These are phyloP conservation scores for Caenorhabditis angaria DNA, from an alignment of 2,888 invertebrate genomes.

Conservation along the genomic window DNA sequence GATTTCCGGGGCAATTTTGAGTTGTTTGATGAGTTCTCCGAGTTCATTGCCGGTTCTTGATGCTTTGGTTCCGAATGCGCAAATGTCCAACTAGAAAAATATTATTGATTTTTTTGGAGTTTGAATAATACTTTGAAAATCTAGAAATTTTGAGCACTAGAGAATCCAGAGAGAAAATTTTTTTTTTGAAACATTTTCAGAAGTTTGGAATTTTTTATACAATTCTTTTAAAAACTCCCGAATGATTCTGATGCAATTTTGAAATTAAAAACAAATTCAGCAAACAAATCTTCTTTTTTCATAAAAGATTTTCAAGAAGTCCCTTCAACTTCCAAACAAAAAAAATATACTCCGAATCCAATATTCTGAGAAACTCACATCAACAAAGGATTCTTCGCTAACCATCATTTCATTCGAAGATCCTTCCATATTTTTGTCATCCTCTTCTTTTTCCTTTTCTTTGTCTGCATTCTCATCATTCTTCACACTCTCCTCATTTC, in stretches of 20 bases:
- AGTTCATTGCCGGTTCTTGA: conserved; percentile 8
- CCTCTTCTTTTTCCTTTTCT: conserved; percentile 22
- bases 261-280: too few relatives aligned
- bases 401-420: conserved; percentile 39
- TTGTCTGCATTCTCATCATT: conserved; percentile 23
- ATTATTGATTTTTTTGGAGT: neutral
- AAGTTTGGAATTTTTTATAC: too few relatives aligned
- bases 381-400: conserved; percentile 59
- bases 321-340: too few relatives aligned
- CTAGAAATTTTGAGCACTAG: too few relatives aligned
- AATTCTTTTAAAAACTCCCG: too few relatives aligned
- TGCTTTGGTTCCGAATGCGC: neutral
- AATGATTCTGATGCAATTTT: too few relatives aligned
- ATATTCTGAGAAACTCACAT: too few relatives aligned
- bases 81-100: neutral
- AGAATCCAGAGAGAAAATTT: too few relatives aligned
- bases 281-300: conserved; percentile 11
- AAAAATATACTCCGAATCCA: too few relatives aligned
- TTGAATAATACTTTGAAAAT: neutral
- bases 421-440: conserved; percentile 10
- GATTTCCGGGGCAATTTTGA: conserved; percentile 33
- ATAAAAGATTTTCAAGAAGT: too few relatives aligned
- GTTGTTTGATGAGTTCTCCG: conserved; percentile 28
- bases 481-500: too few relatives aligned
- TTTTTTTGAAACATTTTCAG: too few relatives aligned